A percentile compares a stretch with the other conserved stretches of the same genome.
These are phyloP conservation scores for Watsonalla cultraria DNA, from an alignment of 2,888 invertebrate species.

Conservation along the genomic window DNA sequence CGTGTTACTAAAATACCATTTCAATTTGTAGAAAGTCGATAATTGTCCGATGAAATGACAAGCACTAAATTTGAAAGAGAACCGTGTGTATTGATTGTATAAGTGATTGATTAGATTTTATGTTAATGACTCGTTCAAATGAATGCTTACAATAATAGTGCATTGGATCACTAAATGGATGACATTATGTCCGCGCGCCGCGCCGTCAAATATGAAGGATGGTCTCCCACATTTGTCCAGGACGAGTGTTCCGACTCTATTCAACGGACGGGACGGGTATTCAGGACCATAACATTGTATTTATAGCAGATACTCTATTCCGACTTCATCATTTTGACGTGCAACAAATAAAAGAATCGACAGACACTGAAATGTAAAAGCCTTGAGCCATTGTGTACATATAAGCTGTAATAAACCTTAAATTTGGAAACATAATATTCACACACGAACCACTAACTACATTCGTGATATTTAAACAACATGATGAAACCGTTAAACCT, in stretches of 20 bases:
- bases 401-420: slow-evolving; percentile 25
- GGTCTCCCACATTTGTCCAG: slow-evolving; percentile 52
- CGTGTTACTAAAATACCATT: slow-evolving; percentile 43
- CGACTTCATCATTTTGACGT: slow-evolving; percentile 31
- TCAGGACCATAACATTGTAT: slow-evolving; percentile 34
- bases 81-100: slow-evolving; percentile 28
- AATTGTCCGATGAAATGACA: slow-evolving; percentile 40
- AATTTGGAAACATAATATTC: slow-evolving; percentile 35
- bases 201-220: slow-evolving; percentile 67
- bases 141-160: slow-evolving; percentile 51
- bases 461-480: slow-evolving; percentile 61
- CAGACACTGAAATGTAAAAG: slow-evolving; percentile 17
- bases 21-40: slow-evolving; percentile 64
- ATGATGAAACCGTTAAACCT: slow-evolving; percentile 72
- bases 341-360: slow-evolving; percentile 17
- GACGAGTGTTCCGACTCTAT: slow-evolving; percentile 38
- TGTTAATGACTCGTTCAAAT: slow-evolving; percentile 54
- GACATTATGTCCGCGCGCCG: slow-evolving; percentile 53
- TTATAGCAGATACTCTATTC: slow-evolving; percentile 30
- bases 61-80: slow-evolving; percentile 35
- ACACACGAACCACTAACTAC: slow-evolving; percentile 33
- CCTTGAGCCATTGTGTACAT: slow-evolving; percentile 31
- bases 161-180: slow-evolving; percentile 61
- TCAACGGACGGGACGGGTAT: slow-evolving; percentile 41
- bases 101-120: slow-evolving; percentile 58